A percentile compares a stretch with the other conserved stretches of the same genome.
phyloP scores from a whole-genome alignment of 2,888 invertebrate genomes.

The Spilarctia lutea region DNA sequence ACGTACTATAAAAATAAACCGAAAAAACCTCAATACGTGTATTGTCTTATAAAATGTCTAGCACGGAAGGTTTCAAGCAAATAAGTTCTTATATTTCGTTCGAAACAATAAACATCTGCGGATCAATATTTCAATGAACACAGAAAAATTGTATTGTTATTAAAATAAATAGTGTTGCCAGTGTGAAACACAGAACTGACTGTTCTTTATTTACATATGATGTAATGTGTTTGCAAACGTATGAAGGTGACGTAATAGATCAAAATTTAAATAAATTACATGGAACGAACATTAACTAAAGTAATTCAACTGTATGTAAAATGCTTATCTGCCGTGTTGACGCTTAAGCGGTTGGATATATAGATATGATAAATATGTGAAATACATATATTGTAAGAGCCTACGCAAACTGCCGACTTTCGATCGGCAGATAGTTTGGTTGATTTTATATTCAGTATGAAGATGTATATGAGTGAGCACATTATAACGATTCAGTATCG shows the following conservation, averaged over 20 bases:
- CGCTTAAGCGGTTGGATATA: too few relatives aligned
- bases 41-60: neutral
- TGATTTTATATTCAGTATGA: too few relatives aligned
- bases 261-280: neutral
- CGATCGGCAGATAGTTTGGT: too few relatives aligned
- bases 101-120: neutral
- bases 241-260: neutral
- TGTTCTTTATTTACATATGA: neutral
- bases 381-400: too few relatives aligned
- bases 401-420: too few relatives aligned
- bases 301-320: neutral
- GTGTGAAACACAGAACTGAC: neutral
- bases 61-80: neutral
- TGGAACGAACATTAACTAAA: neutral
- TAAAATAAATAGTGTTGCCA: neutral
- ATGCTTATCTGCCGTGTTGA: neutral
- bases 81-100: neutral
- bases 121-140: neutral
- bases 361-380: too few relatives aligned
- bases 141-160: neutral
- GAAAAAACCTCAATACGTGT: neutral
- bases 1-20: neutral
- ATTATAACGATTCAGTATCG: too few relatives aligned
- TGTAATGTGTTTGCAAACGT: neutral
- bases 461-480: too few relatives aligned